phyloP scores from a whole-genome alignment of 2,888 invertebrate genomes.

The Halocaridina rubra region DNA sequence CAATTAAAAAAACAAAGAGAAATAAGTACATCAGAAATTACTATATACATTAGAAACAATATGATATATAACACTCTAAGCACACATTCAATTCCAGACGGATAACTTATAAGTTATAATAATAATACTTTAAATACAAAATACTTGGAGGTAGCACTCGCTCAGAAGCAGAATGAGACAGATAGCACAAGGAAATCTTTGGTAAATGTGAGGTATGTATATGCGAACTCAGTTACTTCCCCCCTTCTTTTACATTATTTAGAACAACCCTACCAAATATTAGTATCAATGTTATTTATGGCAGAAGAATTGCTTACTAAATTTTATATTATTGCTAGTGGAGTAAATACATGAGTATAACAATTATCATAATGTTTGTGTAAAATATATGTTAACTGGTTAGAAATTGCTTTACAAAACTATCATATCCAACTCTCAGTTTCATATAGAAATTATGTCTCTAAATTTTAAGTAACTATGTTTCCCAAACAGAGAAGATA shows the following conservation, averaged over 20 bases:
- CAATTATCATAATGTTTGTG: background rate
- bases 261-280: background rate
- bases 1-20: background rate
- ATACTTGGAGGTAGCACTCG: background rate
- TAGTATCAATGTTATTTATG: background rate
- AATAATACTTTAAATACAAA: background rate
- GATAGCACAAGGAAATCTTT: constrained; percentile 6
- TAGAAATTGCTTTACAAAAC: too few relatives aligned
- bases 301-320: background rate
- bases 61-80: background rate
- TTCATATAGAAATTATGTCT: too few relatives aligned
- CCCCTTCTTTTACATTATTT: background rate
- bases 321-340: background rate
- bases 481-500: too few relatives aligned
- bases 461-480: too few relatives aligned
- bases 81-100: background rate
- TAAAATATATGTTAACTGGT: background rate
- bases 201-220: constrained; percentile 30
- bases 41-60: background rate
- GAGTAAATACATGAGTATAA: background rate
- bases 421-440: too few relatives aligned
- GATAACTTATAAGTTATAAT: background rate
- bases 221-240: constrained; percentile 13
- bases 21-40: background rate
- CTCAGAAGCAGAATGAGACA: background rate